phyloP scores from a whole-genome alignment of 2,888 invertebrate genomes.

The Spodoptera exigua region DNA sequence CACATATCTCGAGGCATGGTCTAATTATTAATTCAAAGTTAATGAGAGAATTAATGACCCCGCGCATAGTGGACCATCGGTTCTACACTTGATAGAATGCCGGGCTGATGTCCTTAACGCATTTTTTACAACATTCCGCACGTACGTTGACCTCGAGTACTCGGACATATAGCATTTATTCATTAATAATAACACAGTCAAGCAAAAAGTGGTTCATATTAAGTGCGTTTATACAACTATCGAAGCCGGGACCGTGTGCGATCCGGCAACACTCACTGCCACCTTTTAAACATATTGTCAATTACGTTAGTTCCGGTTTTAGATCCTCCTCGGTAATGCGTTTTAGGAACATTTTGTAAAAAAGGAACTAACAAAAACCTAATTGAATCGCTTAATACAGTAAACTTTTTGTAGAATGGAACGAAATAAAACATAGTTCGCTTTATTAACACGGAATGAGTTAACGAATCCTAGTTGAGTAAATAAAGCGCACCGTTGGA shows the following conservation, averaged over 20 bases:
- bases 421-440: conserved; percentile 64
- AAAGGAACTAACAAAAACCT: conserved; percentile 71
- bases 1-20: conserved; percentile 50
- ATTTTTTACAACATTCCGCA: conserved; percentile 85
- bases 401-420: conserved; percentile 71
- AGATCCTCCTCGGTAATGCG: conserved; percentile 83
- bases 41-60: conserved; percentile 77
- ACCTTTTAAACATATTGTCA: conserved; percentile 72
- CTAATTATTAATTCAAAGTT: conserved; percentile 75
- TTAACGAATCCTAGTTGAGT: conserved; percentile 59
- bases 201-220: conserved; percentile 83
- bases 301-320: conserved; percentile 84
- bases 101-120: conserved; percentile 81
- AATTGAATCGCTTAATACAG: conserved; percentile 74
- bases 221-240: conserved; percentile 75
- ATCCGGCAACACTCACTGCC: conserved; percentile 43
- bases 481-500: conserved; percentile 49
- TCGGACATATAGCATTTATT: conserved; percentile 82
- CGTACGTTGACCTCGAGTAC: conserved; percentile 84
- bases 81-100: conserved; percentile 74
- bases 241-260: conserved; percentile 26
- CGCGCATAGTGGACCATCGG: conserved; percentile 69
- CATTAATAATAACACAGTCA: conserved; percentile 81
- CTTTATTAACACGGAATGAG: conserved; percentile 62
- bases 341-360: conserved; percentile 66